Conservation (phyloP, 2,113 vertebrate species). For the Paradoxurus hermaphroditus region DNA sequence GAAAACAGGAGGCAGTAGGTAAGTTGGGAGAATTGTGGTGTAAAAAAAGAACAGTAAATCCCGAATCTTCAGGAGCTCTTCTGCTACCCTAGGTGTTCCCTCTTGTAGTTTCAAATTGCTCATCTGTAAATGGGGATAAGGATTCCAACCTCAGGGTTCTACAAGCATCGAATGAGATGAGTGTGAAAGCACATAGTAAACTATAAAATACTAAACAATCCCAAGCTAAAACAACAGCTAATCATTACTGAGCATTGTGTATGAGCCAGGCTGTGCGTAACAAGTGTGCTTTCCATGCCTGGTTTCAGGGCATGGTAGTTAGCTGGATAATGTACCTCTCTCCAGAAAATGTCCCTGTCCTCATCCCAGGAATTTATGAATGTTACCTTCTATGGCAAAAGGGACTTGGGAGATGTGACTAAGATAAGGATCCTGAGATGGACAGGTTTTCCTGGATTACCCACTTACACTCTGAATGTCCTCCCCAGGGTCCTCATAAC, state of each 20-base stretch:
- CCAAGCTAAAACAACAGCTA: not conserved
- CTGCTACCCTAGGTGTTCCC: too few species aligned
- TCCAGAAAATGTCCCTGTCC: not conserved
- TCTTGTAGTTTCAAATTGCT: not conserved
- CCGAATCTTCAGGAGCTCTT: not conserved
- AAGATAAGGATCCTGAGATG: not conserved
- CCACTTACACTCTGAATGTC: not conserved
- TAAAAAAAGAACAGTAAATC: not conserved
- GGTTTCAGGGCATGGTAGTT: not conserved
- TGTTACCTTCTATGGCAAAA: not conserved
- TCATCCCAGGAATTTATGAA: not conserved
- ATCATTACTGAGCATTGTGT: accelerated
- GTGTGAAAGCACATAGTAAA: not conserved
- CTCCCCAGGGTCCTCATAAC: not conserved
- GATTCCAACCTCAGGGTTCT: not conserved
- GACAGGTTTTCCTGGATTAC: not conserved
- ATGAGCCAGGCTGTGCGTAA: accelerated
- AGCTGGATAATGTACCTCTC: not conserved
- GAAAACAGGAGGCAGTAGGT: not conserved
- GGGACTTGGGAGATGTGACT: not conserved
- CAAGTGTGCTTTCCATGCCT: not conserved
- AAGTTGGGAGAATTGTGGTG: not conserved
- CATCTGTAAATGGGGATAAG: not conserved
- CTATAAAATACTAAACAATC: not conserved
- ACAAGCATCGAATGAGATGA: not conserved